These are phyloP conservation scores for Chymomyza procnemis DNA, from an alignment of 2,888 invertebrate species.

Conservation along the genomic window DNA sequence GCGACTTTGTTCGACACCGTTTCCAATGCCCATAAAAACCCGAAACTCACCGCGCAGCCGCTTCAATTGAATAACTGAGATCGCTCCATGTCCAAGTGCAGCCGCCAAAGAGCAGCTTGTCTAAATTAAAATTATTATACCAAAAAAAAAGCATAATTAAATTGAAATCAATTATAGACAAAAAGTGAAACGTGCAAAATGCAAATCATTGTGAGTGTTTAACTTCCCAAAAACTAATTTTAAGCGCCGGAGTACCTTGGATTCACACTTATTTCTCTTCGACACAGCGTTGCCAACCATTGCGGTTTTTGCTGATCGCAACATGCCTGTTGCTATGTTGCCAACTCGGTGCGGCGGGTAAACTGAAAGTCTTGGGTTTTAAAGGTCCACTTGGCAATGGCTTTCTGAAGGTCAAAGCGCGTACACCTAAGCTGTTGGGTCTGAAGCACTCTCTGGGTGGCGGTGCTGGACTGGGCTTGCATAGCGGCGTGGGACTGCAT, in stretches of 20 bases:
- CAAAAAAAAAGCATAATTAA: neutral
- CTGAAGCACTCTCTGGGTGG: conserved; percentile 58
- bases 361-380: conserved; percentile 64
- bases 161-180: neutral
- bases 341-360: conserved; percentile 46
- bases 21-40: conserved; percentile 49
- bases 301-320: conserved; percentile 32
- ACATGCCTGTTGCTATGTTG: conserved; percentile 34
- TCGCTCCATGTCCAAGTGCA: conserved; percentile 43
- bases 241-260: neutral
- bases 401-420: conserved; percentile 61
- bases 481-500: conserved; percentile 34
- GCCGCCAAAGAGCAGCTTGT: neutral
- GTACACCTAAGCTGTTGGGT: conserved; percentile 66
- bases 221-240: neutral
- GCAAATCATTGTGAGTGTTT: conserved; percentile 60
- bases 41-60: conserved; percentile 37
- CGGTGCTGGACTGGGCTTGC: conserved; percentile 19
- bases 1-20: neutral
- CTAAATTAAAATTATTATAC: neutral
- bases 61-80: conserved; percentile 61
- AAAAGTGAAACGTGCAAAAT: conserved; percentile 36
- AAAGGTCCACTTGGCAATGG: conserved; percentile 68
- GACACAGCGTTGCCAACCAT: neutral
- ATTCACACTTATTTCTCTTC: neutral